A percentile compares a stretch with the other conserved stretches of the same genome.
phyloP scores from a whole-genome alignment of 2,888 invertebrate genomes.

The Balanococcus diminutus region DNA sequence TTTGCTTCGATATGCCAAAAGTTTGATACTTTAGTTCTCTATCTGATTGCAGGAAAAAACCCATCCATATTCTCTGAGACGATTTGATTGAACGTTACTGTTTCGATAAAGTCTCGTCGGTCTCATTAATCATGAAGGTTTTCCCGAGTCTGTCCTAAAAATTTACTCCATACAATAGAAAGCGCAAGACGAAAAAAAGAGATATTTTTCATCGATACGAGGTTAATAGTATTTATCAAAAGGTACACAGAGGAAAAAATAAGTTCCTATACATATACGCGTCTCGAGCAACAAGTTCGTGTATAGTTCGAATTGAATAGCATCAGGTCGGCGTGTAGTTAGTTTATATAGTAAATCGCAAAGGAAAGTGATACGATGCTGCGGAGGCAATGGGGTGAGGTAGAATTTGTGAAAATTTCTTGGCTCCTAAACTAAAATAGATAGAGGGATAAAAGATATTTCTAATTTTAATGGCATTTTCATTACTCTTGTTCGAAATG shows the following conservation, averaged over 20 bases:
- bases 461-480: conserved; percentile 41
- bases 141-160: neutral
- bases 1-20: neutral
- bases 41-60: neutral
- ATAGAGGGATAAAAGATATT: neutral
- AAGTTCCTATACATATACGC: neutral
- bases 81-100: conserved; percentile 14
- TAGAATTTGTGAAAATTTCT: neutral
- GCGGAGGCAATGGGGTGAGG: neutral
- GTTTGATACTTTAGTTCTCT: neutral
- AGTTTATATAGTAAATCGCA: neutral
- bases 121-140: conserved; percentile 7
- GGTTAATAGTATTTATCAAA: conserved; percentile 18
- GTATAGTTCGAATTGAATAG: neutral
- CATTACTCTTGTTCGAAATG: conserved; percentile 8
- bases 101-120: neutral
- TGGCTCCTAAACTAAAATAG: neutral
- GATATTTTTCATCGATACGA: neutral
- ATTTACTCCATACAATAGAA: neutral
- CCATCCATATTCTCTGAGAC: neutral
- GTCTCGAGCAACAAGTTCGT: conserved; percentile 7
- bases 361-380: neutral
- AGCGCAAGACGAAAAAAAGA: neutral
- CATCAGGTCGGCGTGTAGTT: neutral
- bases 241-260: neutral